Percentiles rank a stretch among this genome's conserved stretches.
Conservation (phyloP, 2,113 vertebrate species). For the Eurypyga helias region DNA sequence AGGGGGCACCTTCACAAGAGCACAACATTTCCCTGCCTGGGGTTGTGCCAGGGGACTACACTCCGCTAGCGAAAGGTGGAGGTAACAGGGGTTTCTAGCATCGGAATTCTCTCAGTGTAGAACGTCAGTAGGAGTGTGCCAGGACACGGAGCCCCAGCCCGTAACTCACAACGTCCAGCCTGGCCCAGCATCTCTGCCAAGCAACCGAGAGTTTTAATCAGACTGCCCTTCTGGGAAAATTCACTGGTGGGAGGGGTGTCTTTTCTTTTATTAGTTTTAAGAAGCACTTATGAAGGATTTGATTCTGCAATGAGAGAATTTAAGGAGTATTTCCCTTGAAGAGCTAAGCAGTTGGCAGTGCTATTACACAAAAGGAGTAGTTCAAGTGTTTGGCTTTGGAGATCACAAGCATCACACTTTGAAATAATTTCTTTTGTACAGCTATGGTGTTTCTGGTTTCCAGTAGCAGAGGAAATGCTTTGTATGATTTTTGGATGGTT, state of each 20-base stretch:
- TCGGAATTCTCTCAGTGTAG: neutral
- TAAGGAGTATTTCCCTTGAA: neutral
- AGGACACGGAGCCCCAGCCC: neutral
- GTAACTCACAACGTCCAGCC: neutral
- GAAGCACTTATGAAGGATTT: neutral
- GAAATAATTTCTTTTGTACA: neutral
- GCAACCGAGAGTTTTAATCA: neutral
- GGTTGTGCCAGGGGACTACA: neutral
- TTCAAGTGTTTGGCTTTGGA: neutral
- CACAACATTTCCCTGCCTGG: neutral
- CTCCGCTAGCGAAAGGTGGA: neutral
- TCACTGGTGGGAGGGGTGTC: neutral
- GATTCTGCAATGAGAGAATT: neutral
- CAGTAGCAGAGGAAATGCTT: neutral
- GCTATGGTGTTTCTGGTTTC: neutral
- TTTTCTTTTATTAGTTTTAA: neutral
- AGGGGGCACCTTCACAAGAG: neutral
- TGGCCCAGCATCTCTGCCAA: neutral
- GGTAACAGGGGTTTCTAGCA: neutral
- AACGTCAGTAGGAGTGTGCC: neutral
- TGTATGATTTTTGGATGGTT: neutral
- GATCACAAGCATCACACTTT: neutral
- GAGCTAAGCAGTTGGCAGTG: neutral
- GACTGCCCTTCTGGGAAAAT: neutral
- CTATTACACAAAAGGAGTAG: neutral